Percentiles rank a stretch among this genome's conserved stretches.
phyloP scores from a whole-genome alignment of 2,888 invertebrate genomes.

The Pterobdella sp. region DNA sequence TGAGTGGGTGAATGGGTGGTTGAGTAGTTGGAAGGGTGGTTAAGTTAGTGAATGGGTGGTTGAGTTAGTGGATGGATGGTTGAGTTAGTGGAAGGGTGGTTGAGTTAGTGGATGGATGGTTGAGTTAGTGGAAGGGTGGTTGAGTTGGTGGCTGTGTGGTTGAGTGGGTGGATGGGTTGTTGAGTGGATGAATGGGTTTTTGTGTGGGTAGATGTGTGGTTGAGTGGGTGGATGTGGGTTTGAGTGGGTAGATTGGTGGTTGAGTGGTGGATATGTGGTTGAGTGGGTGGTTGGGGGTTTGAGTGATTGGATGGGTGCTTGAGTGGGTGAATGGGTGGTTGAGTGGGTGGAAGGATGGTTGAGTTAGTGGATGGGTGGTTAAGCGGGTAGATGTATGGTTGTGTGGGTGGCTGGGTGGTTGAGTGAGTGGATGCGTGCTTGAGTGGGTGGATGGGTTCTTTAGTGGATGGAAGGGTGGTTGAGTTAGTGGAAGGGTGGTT shows the following conservation, averaged over 20 bases:
- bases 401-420: conserved; percentile 43
- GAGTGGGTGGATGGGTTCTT: background rate
- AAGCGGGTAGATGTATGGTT: conserved; percentile 47
- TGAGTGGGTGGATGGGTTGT: background rate
- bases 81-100: background rate
- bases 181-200: background rate
- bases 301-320: background rate
- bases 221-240: background rate
- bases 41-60: conserved; percentile 47
- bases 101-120: background rate
- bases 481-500: background rate
- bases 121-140: background rate
- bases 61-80: conserved; percentile 46
- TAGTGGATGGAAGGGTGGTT: background rate
- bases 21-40: too few species aligned
- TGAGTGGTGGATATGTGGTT: conserved; percentile 48
- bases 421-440: background rate
- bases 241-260: too few species aligned
- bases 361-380: too few species aligned
- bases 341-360: too few species aligned
- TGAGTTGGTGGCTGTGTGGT: background rate
- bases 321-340: background rate
- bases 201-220: background rate
- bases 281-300: conserved; percentile 45
- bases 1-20: too few species aligned